A percentile compares a stretch with the other conserved stretches of the same genome.
phyloP scores from a whole-genome alignment of 2,113 vertebrate genomes.

The Carassius carassius region DNA sequence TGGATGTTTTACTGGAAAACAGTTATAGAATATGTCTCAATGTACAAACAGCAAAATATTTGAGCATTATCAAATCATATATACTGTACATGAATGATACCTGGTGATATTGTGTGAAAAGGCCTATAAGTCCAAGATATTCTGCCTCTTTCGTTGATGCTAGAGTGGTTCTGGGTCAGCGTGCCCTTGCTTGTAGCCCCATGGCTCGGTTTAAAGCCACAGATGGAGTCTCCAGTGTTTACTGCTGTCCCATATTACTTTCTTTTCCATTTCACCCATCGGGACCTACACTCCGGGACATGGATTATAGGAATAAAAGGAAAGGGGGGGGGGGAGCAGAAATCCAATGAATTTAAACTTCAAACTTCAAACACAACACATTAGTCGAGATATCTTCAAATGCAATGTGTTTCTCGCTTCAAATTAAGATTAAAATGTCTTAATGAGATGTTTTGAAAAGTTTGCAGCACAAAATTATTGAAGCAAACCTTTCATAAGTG shows the following conservation, averaged over 20 bases:
- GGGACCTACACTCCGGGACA: slow-evolving; percentile 45
- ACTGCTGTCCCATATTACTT: slow-evolving; percentile 33
- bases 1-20: not conserved
- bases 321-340: too few species aligned
- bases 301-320: slow-evolving; percentile 52
- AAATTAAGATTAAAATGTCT: slow-evolving; percentile 11
- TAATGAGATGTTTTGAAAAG: not conserved
- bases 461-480: not conserved
- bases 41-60: not conserved
- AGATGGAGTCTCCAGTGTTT: slow-evolving; percentile 38
- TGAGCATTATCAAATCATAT: not conserved
- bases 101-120: not conserved
- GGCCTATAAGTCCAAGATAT: not conserved
- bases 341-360: slow-evolving; percentile 34
- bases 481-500: not conserved
- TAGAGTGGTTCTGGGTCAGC: slow-evolving; percentile 17
- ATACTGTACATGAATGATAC: not conserved
- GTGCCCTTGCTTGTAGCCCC: slow-evolving; percentile 47
- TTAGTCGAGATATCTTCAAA: slow-evolving; percentile 34
- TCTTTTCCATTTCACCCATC: slow-evolving; percentile 16
- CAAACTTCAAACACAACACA: slow-evolving; percentile 24
- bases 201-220: slow-evolving; percentile 43
- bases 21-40: not conserved
- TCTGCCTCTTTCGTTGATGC: not conserved
- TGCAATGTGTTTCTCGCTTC: not conserved